phyloP scores from a whole-genome alignment of 2,113 vertebrate species.

The Raja brachyura region DNA sequence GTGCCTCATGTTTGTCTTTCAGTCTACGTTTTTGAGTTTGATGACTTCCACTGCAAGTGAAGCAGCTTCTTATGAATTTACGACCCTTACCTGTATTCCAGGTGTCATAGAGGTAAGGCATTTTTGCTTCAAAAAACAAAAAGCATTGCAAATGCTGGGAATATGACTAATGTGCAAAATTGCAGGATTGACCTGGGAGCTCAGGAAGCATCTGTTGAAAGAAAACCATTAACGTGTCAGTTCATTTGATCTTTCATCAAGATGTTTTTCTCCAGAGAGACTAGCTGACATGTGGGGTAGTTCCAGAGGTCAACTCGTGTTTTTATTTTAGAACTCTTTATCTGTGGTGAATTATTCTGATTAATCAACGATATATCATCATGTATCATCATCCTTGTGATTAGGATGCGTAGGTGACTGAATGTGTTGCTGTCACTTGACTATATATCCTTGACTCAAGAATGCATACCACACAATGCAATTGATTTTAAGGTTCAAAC shows the following conservation, averaged over 20 bases:
- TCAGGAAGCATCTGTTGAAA: no score
- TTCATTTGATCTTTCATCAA: no score
- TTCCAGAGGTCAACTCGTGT: no score
- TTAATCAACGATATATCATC: not conserved
- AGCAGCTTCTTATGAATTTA: slow-evolving; percentile 92
- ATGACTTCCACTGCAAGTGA: slow-evolving; percentile 96
- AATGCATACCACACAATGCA: not conserved
- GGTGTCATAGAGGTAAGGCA: slow-evolving; percentile 85
- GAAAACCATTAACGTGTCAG: no score
- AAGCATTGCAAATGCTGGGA: no score
- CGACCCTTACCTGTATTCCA: slow-evolving; percentile 92
- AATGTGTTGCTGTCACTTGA: not conserved
- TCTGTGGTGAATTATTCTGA: not conserved
- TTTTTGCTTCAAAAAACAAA: not conserved
- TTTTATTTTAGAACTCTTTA: no score
- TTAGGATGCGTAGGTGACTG: no score
- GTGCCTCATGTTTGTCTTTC: slow-evolving; percentile 44
- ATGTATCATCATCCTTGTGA: not conserved
- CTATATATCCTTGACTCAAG: not conserved
- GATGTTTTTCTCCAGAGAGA: no score
- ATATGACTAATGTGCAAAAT: no score
- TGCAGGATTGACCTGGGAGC: no score
- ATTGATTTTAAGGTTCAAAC: not conserved
- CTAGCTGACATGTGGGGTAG: no score
- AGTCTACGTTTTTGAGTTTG: slow-evolving; percentile 95